Conservation (phyloP, 1,140 invertebrate species). For the Sarcophaga peregrina region DNA sequence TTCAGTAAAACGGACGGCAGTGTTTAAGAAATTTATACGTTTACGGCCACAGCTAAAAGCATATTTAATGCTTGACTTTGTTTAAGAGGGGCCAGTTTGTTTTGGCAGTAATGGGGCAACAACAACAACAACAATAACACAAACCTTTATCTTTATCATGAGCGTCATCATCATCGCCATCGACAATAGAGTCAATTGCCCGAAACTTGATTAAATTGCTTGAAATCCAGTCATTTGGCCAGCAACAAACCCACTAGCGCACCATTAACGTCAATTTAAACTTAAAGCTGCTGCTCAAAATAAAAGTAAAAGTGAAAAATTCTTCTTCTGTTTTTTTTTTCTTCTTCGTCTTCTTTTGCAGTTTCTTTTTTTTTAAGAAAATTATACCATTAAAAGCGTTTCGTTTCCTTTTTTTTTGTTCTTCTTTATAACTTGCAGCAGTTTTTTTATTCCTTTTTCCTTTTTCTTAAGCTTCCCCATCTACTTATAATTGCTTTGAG, state of each 20-base stretch:
- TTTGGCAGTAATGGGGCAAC: neutral
- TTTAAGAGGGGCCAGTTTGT: neutral
- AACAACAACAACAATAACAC: neutral
- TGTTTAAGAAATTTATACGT: constrained; percentile 1
- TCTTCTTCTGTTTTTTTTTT: neutral
- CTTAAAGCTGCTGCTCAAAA: neutral
- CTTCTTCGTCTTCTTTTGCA: neutral
- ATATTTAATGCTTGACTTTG: neutral
- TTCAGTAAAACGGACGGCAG: neutral
- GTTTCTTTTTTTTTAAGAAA: neutral
- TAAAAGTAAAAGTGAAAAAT: constrained; percentile 18
- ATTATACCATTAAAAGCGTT: neutral
- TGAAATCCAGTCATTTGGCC: neutral
- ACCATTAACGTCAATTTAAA: constrained; percentile 11
- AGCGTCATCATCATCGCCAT: neutral
- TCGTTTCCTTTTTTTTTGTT: too few relatives aligned
- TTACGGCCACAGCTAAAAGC: neutral
- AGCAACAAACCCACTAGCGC: neutral
- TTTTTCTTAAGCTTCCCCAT: neutral
- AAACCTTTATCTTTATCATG: neutral
- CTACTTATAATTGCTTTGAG: constrained; percentile 21
- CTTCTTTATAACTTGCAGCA: neutral
- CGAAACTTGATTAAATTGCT: neutral
- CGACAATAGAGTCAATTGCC: neutral
- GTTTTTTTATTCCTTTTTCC: too few relatives aligned